These are phyloP conservation scores for Ceratina japonica DNA, from an alignment of 1,140 invertebrate species.

Conservation along the genomic window DNA sequence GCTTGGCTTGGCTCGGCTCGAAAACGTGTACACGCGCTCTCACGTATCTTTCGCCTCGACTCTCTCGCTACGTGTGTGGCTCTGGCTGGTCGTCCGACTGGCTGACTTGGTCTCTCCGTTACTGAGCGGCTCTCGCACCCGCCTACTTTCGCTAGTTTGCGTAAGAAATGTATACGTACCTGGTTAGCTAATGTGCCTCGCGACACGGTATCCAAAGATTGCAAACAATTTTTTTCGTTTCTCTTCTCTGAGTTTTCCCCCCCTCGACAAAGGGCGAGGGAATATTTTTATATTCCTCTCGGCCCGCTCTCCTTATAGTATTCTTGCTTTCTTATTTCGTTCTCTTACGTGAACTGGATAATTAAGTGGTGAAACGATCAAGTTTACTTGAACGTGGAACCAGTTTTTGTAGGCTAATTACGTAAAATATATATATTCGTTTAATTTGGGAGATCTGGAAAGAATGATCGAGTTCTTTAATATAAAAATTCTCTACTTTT, in stretches of 20 bases:
- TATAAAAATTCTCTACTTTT: no score
- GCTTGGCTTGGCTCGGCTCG: conserved; percentile 1
- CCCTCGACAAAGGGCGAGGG: neutral
- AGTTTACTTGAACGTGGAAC: conserved; percentile 4
- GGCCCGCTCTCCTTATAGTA: neutral
- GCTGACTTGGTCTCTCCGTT: conserved; percentile 29
- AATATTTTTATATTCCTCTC: neutral
- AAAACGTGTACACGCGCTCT: conserved; percentile 51
- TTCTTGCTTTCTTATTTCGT: neutral
- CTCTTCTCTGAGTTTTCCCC: neutral
- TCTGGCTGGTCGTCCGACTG: neutral
- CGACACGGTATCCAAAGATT: conserved; percentile 38
- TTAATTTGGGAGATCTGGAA: neutral
- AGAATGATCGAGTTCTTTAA: neutral
- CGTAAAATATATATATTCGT: neutral
- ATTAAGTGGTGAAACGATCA: conserved; percentile 23
- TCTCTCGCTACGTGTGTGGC: conserved; percentile 28
- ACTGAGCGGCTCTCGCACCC: conserved; percentile 55
- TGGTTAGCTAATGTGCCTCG: conserved; percentile 65
- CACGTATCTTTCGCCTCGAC: conserved; percentile 27
- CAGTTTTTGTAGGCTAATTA: conserved; percentile 2
- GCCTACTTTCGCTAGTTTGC: conserved; percentile 76
- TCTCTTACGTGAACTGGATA: neutral
- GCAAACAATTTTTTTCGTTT: neutral
- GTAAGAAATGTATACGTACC: conserved; percentile 68